Percentiles rank a stretch among this genome's conserved stretches.
phyloP scores from a whole-genome alignment of 2,113 vertebrate genomes.

The Vireo altiloquus region DNA sequence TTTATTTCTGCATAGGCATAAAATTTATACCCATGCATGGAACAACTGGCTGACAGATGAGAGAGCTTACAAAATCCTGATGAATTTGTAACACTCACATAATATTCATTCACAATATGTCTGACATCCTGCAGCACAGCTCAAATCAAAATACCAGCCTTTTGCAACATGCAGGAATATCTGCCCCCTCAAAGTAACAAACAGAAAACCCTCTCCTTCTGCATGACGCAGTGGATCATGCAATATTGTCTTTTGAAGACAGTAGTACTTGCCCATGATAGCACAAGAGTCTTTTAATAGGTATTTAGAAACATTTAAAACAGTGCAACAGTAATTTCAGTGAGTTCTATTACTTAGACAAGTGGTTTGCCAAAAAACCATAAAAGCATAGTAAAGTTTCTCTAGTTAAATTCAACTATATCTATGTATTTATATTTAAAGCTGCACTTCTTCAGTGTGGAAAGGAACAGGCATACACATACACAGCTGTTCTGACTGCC shows the following conservation, averaged over 20 bases:
- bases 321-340: not conserved
- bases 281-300: not conserved
- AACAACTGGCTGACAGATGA: not conserved
- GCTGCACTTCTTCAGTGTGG: not conserved
- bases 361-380: not conserved
- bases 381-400: not conserved
- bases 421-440: not conserved
- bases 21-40: not conserved
- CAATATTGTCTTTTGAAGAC: not conserved
- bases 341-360: not conserved
- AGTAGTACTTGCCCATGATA: not conserved
- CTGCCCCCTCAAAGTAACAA: not conserved
- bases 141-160: not conserved
- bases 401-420: not conserved
- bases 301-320: not conserved
- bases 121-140: not conserved
- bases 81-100: not conserved
- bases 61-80: not conserved
- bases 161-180: not conserved
- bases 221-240: no score
- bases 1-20: not conserved
- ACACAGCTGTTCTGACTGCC: not conserved
- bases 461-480: not conserved
- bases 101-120: not conserved
- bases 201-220: not conserved